These are phyloP conservation scores for Macroramphosus scolopax DNA, from an alignment of 2,797 vertebrate genomes.

Conservation along the genomic window DNA sequence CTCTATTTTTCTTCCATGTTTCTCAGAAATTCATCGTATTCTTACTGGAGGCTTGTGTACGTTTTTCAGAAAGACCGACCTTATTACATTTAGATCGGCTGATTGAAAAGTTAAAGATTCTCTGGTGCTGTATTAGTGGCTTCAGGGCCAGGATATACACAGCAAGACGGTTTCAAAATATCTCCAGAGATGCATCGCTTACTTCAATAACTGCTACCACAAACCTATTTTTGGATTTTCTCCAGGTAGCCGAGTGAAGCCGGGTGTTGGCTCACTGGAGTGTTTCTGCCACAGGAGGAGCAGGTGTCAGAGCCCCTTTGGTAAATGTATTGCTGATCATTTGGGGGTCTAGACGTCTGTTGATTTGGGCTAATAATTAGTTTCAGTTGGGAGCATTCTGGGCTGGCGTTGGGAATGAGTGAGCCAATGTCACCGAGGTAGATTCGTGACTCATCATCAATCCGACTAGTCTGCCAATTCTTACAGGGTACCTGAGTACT, in stretches of 20 bases:
- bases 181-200: conserved; percentile 32
- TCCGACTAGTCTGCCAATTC: conserved; percentile 34
- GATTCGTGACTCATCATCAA: conserved; percentile 33
- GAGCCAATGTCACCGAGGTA: conserved; percentile 20
- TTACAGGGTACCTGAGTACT: conserved; percentile 14
- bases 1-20: too few relatives aligned
- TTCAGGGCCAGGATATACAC: too few relatives aligned
- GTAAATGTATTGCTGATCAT: conserved; percentile 21
- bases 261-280: conserved; percentile 25
- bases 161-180: conserved; percentile 16
- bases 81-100: too few relatives aligned
- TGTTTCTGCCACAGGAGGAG: conserved; percentile 24
- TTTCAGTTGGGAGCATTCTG: conserved; percentile 31
- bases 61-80: too few relatives aligned
- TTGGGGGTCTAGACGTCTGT: conserved; percentile 18
- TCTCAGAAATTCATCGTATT: too few relatives aligned
- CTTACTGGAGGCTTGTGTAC: too few relatives aligned
- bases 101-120: too few relatives aligned
- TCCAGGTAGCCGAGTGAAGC: conserved; percentile 46
- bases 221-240: conserved; percentile 32
- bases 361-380: conserved; percentile 18
- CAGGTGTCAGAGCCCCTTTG: conserved; percentile 29
- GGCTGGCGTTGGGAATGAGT: conserved; percentile 26
- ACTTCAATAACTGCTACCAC: conserved; percentile 34
- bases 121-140: too few relatives aligned